phyloP scores from a whole-genome alignment of 2,888 invertebrate genomes.

The Carabus problematicus region DNA sequence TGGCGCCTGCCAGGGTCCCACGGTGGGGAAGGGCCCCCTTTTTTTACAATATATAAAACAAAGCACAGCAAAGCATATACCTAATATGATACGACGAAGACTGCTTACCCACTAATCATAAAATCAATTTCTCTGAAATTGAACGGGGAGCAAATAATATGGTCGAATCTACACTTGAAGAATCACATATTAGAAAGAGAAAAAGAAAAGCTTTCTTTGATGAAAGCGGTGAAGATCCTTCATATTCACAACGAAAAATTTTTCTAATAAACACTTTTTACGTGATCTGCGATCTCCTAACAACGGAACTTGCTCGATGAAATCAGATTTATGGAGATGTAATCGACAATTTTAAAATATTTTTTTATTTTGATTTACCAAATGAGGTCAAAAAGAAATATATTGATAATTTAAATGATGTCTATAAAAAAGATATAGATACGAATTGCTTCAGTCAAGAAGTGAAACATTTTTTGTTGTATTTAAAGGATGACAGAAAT shows the following conservation, averaged over 20 bases:
- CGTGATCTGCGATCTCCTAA: constrained; percentile 1
- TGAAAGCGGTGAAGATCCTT: constrained; percentile 7
- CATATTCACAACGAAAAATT: background rate
- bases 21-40: background rate
- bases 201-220: constrained; percentile 8
- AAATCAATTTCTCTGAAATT: background rate
- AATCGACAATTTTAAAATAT: constrained; percentile 7
- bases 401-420: constrained; percentile 4
- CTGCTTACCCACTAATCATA: too few relatives aligned
- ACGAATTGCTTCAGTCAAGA: constrained; percentile 9
- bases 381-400: constrained; percentile 1
- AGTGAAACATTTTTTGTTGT: constrained; percentile 7
- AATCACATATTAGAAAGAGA: constrained; percentile 6
- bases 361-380: constrained; percentile 5
- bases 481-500: constrained; percentile 7
- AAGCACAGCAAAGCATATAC: background rate
- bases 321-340: constrained; percentile 8
- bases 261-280: constrained; percentile 9
- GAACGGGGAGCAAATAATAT: constrained; percentile 3
- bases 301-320: constrained; percentile 7
- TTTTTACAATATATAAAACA: constrained; percentile 11
- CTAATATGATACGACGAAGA: too few relatives aligned
- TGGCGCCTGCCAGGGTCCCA: constrained; percentile 5
- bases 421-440: constrained; percentile 3
- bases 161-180: constrained; percentile 5